phyloP scores from a whole-genome alignment of 2,888 invertebrate genomes.

The Papilio demoleus region DNA sequence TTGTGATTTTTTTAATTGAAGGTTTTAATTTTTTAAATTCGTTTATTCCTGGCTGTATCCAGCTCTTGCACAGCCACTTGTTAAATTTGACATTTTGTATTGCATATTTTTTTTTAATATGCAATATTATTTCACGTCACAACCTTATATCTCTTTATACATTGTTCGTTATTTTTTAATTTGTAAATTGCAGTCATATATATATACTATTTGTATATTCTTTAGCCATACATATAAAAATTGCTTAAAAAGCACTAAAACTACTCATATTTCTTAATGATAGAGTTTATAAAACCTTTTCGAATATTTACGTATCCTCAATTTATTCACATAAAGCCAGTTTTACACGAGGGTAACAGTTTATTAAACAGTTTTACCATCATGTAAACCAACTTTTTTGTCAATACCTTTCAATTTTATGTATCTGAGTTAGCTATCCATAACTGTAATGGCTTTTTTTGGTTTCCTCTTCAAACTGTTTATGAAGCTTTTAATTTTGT shows the following conservation, averaged over 20 bases:
- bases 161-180: not conserved
- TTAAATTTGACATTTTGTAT: too few species aligned
- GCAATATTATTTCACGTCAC: not conserved
- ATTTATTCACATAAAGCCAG: not conserved
- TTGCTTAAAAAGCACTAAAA: not conserved
- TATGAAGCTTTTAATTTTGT: conserved; percentile 30
- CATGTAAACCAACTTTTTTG: not conserved
- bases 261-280: not conserved
- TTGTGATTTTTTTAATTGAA: too few species aligned
- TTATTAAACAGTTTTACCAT: not conserved
- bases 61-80: too few species aligned
- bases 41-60: too few species aligned
- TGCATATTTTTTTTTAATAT: too few species aligned
- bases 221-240: not conserved
- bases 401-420: not conserved
- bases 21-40: too few species aligned
- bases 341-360: not conserved
- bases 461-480: conserved; percentile 28
- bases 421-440: too few species aligned
- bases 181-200: not conserved
- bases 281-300: not conserved
- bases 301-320: not conserved
- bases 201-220: not conserved
- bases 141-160: not conserved
- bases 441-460: conserved; percentile 24